These are phyloP conservation scores for Conops quadrifasciatus DNA, from an alignment of 2,888 invertebrate genomes.

Conservation along the genomic window DNA sequence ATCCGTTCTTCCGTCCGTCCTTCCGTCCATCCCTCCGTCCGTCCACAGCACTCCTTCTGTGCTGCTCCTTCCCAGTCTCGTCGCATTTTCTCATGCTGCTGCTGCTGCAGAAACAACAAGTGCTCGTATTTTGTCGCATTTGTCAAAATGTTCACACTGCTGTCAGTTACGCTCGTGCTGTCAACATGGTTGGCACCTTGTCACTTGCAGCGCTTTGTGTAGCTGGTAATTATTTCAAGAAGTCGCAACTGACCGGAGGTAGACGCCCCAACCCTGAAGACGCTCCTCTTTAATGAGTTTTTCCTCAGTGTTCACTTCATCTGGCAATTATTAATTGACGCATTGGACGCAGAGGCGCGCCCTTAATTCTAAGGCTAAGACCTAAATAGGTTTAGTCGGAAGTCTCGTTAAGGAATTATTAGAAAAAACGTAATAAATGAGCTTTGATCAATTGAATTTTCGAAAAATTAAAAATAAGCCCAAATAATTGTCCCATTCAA, in stretches of 20 bases:
- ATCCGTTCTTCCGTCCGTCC: neutral
- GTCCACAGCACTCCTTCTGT: no score
- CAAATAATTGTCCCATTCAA: neutral
- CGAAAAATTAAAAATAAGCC: neutral
- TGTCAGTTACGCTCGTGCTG: neutral
- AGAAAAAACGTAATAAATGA: neutral
- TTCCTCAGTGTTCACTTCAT: neutral
- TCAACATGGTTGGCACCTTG: slow-evolving; percentile 17
- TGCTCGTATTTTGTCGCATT: neutral
- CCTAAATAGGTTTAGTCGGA: no score
- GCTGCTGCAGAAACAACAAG: neutral
- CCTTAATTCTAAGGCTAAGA: no score
- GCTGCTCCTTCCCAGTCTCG: neutral
- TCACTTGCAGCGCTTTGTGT: slow-evolving; percentile 14
- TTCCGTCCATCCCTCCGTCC: neutral
- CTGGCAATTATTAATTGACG: no score
- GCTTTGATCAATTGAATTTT: neutral
- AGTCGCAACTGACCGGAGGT: neutral
- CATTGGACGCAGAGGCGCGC: no score
- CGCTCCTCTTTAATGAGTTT: neutral
- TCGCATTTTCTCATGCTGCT: neutral
- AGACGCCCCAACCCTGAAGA: neutral
- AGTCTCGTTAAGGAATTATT: neutral
- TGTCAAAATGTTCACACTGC: slow-evolving; percentile 14
- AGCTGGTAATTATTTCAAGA: slow-evolving; percentile 2